Evolutionary conservation across 2,113 vertebrate species (phyloP).

Genomic region (Neofelis nebulosa): DNA sequence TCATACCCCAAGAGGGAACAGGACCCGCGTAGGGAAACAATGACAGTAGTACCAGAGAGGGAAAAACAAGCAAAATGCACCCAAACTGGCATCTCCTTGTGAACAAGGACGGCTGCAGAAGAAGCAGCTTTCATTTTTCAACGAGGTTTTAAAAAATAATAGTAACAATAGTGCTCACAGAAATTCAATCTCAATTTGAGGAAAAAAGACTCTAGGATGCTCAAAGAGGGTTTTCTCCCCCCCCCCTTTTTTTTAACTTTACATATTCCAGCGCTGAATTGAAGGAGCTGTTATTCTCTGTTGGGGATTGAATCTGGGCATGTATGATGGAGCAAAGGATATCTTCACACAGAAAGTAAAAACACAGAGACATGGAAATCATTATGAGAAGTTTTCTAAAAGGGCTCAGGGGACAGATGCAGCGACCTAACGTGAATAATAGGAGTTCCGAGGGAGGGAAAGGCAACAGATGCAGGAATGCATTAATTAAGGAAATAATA

Average conservation of each 20-base stretch:
- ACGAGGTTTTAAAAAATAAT: not conserved
- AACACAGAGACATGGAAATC: constrained; percentile 5
- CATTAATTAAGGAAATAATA: constrained; percentile 53
- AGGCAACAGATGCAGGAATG: not conserved
- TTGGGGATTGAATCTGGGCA: not conserved
- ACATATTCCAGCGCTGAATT: not conserved
- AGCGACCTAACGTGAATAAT: not conserved
- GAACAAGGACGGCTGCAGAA: not conserved
- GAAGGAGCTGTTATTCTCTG: not conserved
- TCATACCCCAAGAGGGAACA: not conserved
- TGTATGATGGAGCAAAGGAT: not conserved
- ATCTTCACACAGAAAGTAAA: not conserved
- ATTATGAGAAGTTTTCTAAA: not conserved
- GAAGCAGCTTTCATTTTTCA: not conserved
- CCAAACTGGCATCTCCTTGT: not conserved
- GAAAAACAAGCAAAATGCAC: not conserved
- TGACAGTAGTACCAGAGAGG: not conserved
- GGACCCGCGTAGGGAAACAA: not conserved
- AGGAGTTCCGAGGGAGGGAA: not conserved
- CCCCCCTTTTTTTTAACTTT: not conserved
- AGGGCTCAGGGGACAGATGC: constrained; percentile 14
- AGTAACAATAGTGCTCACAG: not conserved
- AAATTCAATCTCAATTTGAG: not conserved
- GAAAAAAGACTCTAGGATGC: not conserved
- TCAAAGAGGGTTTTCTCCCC: not conserved